Percentiles rank a stretch among this genome's conserved stretches.
Evolutionary conservation across 2,888 invertebrate species (phyloP).

Genomic region (Agrochola lychnidis): DNA sequence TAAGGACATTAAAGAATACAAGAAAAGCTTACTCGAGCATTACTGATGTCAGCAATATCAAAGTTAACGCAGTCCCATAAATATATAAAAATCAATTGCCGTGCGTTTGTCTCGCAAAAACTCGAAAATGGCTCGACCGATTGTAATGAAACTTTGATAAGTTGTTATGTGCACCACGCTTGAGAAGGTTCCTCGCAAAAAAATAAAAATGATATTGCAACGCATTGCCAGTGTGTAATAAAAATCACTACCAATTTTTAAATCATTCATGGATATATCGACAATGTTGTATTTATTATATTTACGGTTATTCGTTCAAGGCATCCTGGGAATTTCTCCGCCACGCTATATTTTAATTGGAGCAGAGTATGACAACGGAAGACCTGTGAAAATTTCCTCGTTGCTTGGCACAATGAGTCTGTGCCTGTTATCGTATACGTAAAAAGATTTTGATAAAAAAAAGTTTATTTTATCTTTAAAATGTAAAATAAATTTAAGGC

Average conservation of each 20-base stretch:
- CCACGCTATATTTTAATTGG: conserved; percentile 9
- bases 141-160: too few species aligned
- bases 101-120: too few species aligned
- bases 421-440: background rate
- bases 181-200: too few species aligned
- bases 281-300: conserved; percentile 7
- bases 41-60: background rate
- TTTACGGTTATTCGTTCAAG: background rate
- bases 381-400: background rate
- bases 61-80: background rate
- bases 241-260: too few species aligned
- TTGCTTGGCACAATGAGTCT: background rate
- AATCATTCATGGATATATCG: background rate
- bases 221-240: too few species aligned
- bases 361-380: background rate
- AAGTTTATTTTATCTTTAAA: background rate
- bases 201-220: too few species aligned
- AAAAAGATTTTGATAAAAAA: background rate
- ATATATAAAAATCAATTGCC: too few species aligned
- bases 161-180: too few species aligned
- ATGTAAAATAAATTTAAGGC: background rate
- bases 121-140: too few species aligned
- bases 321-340: background rate
- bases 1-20: too few species aligned
- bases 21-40: background rate